Base-by-base conservation (phyloP, 2,888 invertebrate genomes). In the Temnothorax ravouxi region DNA sequence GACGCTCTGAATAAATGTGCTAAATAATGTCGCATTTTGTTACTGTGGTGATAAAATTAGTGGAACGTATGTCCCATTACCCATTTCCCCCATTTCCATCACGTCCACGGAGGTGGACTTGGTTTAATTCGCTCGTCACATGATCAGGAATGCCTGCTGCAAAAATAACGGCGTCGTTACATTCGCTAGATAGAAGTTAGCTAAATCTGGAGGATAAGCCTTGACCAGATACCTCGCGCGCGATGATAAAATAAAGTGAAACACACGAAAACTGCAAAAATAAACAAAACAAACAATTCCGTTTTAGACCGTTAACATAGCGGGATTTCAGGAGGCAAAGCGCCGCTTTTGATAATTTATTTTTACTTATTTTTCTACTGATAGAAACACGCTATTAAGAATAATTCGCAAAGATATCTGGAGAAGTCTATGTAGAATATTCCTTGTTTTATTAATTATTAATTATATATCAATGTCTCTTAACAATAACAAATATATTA, bases 21-120 rank as follows among this genome's bases (percentile, higher is more conserved):
- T 44, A 56, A 79, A 79, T 69, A 41, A 21, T 56, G 69, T 56
- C 34, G 8, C 29, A 6, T 79, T 79, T 54, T 54, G 38, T 67
- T 34, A 59, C 15, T 15, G 34, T 38, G 5, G 56, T 5, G 41
- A 69, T 21, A 18, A 47, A 77, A 77, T 77, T 59, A 59, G 34
- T 69, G 47, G 56, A 34, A 38, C 34, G 56, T 47, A 59, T 79
- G 56, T 69, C 71, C 56, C 64, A 77, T 88, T 74, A 84, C 83
- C 79, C 47, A 83, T 79, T 88, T 86, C 59, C 71, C 72, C 8
- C 18, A 84, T 84, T 88, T 75, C 50, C 34, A 50, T 82, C 67
- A 75, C 54, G 69, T 50, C 11, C 18, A 29, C n/a, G 41, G 13
- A 67, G 13, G 41, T 67, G 67, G 25, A 67, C 52, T 79, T 44